Base-by-base conservation (phyloP, 2,797 vertebrate genomes). In the Liparis tanakae region DNA sequence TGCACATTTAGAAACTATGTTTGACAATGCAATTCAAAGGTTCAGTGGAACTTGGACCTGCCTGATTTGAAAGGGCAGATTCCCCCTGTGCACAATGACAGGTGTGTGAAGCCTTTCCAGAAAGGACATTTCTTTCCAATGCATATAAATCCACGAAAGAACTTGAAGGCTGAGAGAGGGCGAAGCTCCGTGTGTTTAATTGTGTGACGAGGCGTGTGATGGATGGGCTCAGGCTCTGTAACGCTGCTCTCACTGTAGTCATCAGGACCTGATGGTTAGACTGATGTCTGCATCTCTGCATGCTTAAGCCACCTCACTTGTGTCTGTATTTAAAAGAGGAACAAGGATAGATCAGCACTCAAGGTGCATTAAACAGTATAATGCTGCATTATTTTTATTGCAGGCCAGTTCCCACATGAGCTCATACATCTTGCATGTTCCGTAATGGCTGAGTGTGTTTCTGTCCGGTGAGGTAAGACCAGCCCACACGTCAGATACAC, bases 241-340 rank as follows among this genome's bases (percentile, higher is more conserved):
- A 87, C 86, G 87, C 10, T 76, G 76, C 79, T 82, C 75, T 88
- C 73, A 50, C 72, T 76, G 64, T 74, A 70, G 74, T 85, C 81
- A 84, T 88, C 88, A 86, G 72, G 82, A 46, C 22, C 74, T 62
- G 80, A 65, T 58, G 61, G 20, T 80, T 60, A 81, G 74, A 67
- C 59, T 76, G 58, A 34, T 6, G 83, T 74, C 78, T 72, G 73
- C 80, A 77, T 80, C 73, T 79, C 53, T 73, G 70, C 57, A 20
- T 37, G 71, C 74, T 85, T 76, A 78, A 79, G 62, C 67, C 80
- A 76, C 69, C 69, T 70, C 80, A 70, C 68, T 69, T 70, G 63
- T 10, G 53, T 76, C 78, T 83, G 78, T 90, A 75, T 91, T 89
- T 88, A 90, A 85, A 75, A 81, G 79, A 80, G 82, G 81, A 82